Evolutionary conservation across 2,888 invertebrate species (phyloP).

Genomic region (Dryocosmus kuriphilus): DNA sequence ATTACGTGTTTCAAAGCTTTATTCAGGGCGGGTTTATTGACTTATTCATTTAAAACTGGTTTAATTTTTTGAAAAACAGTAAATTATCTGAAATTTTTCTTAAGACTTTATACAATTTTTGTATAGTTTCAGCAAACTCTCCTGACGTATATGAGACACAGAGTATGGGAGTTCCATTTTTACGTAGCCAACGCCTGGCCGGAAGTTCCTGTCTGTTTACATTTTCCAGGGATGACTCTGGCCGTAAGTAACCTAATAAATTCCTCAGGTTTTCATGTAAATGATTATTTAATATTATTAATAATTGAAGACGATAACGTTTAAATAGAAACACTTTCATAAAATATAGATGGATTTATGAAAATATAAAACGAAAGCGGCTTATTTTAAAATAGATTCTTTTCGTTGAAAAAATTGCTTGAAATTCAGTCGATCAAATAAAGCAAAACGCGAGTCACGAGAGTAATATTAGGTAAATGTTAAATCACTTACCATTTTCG

Average conservation of each 20-base stretch:
- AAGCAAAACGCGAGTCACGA: slow-evolving; percentile 1
- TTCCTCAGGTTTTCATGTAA: neutral
- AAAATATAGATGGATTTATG: neutral
- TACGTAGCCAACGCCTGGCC: slow-evolving; percentile 94
- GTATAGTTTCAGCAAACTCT: slow-evolving; percentile 92
- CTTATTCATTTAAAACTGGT: no score
- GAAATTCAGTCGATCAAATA: slow-evolving; percentile 20
- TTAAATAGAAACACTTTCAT: neutral
- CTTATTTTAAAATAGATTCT: neutral
- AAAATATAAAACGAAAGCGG: neutral
- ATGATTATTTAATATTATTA: neutral
- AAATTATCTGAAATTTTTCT: no score
- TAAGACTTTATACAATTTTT: neutral
- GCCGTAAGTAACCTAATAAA: slow-evolving; percentile 82
- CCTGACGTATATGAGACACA: slow-evolving; percentile 92
- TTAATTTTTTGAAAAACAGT: no score
- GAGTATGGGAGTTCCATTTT: slow-evolving; percentile 94
- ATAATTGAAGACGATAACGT: neutral
- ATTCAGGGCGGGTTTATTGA: no score
- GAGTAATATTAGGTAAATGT: slow-evolving; percentile 14
- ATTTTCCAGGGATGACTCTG: slow-evolving; percentile 93
- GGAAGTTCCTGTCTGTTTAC: slow-evolving; percentile 87
- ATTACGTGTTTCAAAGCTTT: neutral
- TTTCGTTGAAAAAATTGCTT: slow-evolving; percentile 8
- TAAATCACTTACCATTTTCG: slow-evolving; percentile 1